Evolutionary conservation across 2,113 vertebrate species (phyloP).

Genomic region (Clupea harengus): DNA sequence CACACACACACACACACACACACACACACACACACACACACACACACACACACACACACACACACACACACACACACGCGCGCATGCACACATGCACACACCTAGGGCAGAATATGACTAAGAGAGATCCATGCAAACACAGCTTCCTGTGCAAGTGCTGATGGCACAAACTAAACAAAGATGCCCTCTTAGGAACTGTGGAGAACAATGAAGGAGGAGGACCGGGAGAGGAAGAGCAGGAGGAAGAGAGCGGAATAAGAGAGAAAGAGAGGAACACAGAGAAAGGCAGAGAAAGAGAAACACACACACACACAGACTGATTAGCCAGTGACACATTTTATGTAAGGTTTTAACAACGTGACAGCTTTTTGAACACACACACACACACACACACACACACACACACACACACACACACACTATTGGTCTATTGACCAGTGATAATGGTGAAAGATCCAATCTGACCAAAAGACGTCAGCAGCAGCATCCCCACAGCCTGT

Average conservation of each 20-base stretch:
- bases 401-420: background rate
- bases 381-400: conserved; percentile 23
- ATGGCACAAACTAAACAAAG: background rate
- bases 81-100: too few relatives aligned
- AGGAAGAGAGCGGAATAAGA: background rate
- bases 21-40: background rate
- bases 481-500: background rate
- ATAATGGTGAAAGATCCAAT: background rate
- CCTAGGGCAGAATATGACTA: conserved; percentile 6
- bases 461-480: background rate
- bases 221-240: background rate
- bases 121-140: conserved; percentile 6
- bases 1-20: background rate
- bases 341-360: background rate
- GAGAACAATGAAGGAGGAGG: background rate
- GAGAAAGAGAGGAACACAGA: background rate
- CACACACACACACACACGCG: background rate
- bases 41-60: background rate
- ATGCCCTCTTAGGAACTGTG: background rate
- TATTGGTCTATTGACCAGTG: background rate
- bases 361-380: background rate
- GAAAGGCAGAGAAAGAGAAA: conserved; percentile 7
- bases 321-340: background rate
- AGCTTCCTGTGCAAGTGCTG: conserved; percentile 6
- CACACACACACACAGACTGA: background rate